Conservation (phyloP, 1,140 invertebrate species). For the Eupeodes corollae region DNA sequence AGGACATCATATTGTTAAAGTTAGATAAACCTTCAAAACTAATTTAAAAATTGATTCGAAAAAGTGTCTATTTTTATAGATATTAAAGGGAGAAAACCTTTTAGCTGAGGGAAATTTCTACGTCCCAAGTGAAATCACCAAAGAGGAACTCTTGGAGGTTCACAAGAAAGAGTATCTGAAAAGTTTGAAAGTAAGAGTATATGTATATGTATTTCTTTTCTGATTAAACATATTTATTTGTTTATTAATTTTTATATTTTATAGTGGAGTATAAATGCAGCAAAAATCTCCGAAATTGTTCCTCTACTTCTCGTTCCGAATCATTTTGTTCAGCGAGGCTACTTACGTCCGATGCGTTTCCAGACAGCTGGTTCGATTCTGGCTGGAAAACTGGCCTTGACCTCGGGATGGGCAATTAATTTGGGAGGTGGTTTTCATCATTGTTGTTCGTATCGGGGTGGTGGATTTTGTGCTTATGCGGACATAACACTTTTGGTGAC, state of each 20-base stretch:
- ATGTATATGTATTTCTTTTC: neutral
- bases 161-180: conserved; percentile 62
- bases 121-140: conserved; percentile 54
- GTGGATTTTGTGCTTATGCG: conserved; percentile 81
- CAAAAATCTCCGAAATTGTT: conserved; percentile 66
- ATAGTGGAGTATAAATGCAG: conserved; percentile 67
- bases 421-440: conserved; percentile 85
- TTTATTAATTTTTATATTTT: conserved; percentile 1
- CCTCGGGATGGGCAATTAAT: conserved; percentile 78
- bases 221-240: conserved; percentile 8
- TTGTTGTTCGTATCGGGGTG: conserved; percentile 58
- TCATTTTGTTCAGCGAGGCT: conserved; percentile 59
- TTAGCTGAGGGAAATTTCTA: conserved; percentile 44
- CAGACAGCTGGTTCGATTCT: conserved; percentile 75
- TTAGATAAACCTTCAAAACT: too few species aligned
- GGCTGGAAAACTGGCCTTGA: conserved; percentile 65
- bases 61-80: conserved; percentile 38
- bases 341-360: conserved; percentile 64
- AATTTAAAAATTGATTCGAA: neutral
- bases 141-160: conserved; percentile 56
- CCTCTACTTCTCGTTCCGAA: conserved; percentile 64
- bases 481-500: conserved; percentile 70
- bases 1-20: conserved; percentile 67
- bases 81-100: conserved; percentile 43
- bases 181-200: conserved; percentile 46